phyloP scores from a whole-genome alignment of 92 coral and sea anemone genomes.

The Palythoa caribaeorum region DNA sequence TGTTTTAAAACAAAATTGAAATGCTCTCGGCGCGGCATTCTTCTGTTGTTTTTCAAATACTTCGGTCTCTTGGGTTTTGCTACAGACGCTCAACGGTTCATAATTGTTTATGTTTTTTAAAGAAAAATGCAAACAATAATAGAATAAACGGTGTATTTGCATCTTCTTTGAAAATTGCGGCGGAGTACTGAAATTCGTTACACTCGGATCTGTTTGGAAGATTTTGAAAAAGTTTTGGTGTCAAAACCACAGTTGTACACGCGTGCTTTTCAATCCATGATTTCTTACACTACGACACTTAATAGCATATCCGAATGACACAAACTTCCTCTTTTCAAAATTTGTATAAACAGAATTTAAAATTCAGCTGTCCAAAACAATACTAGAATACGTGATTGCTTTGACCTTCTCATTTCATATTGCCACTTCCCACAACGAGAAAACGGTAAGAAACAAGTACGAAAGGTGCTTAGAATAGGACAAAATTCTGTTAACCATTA shows the following conservation, averaged over 20 bases:
- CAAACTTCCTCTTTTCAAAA: background rate
- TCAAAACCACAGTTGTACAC: too few relatives aligned
- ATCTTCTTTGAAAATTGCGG: background rate
- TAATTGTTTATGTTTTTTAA: too few relatives aligned
- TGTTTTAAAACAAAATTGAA: too few relatives aligned
- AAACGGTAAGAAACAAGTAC: background rate
- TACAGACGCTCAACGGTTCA: too few relatives aligned
- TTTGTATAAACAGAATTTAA: background rate
- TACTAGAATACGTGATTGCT: background rate
- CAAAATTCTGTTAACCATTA: background rate
- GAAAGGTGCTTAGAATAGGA: background rate
- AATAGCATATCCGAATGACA: background rate
- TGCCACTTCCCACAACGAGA: background rate
- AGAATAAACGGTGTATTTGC: background rate
- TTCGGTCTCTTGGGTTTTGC: too few relatives aligned
- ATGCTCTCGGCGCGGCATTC: too few relatives aligned
- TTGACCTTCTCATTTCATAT: background rate
- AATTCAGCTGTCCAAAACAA: constrained; percentile 13
- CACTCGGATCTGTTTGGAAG: too few relatives aligned
- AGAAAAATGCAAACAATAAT: background rate
- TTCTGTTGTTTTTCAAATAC: too few relatives aligned
- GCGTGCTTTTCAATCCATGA: background rate
- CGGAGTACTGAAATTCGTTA: too few relatives aligned
- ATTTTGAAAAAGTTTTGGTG: background rate
- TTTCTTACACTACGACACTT: background rate